Evolutionary conservation across 2,797 vertebrate species (phyloP), one percentile per base, ranked within the genome.

Genomic region (Hephaestus fuliginosus): DNA sequence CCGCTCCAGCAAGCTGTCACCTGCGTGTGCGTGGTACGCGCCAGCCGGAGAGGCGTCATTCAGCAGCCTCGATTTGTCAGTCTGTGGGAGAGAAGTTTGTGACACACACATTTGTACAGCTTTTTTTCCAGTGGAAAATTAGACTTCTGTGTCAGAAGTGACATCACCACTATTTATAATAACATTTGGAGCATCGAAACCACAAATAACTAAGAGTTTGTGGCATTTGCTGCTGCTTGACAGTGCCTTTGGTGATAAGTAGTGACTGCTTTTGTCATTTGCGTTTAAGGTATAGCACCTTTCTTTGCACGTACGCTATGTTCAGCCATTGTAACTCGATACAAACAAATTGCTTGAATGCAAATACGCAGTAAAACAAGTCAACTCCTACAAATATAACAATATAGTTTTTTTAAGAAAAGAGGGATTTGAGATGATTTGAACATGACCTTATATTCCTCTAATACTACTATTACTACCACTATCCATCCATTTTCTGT

Each of bases 31-130:
- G 20, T 22, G 46, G 62, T 43, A 44, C 36, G 10, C n/a, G 76
- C 9, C 60, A 71, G 57, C 60, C 71, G 78, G 39, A 56, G 55
- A 52, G 61, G 86, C 75, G 70, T 91, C 86, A 91, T 46, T 86
- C 78, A 74, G 74, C 14, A 20, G 72, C 61, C 61, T 49, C 74
- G 65, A 39, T 72, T 76, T 79, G 77, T 65, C 73, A 53, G 76
- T 72, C 77, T 82, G 85, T 83, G 49, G 78, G 80, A 83, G 68
- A 72, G 48, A 30, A 52, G 55, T 62, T 78, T 76, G 62, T 62
- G 69, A 70, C 76, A 12, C 30, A 51, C 51, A 76, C 58, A 75
- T 78, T 79, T 55, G 7, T 70, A 49, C 64, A 76, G 66, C 52
- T 85, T 86, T 71, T 81, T 83, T 56, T 33, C 30, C 30, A 55